Evolutionary conservation across 2,888 invertebrate species (phyloP), one percentile per base, ranked within the genome.

Genomic region (Cenopis cana): DNA sequence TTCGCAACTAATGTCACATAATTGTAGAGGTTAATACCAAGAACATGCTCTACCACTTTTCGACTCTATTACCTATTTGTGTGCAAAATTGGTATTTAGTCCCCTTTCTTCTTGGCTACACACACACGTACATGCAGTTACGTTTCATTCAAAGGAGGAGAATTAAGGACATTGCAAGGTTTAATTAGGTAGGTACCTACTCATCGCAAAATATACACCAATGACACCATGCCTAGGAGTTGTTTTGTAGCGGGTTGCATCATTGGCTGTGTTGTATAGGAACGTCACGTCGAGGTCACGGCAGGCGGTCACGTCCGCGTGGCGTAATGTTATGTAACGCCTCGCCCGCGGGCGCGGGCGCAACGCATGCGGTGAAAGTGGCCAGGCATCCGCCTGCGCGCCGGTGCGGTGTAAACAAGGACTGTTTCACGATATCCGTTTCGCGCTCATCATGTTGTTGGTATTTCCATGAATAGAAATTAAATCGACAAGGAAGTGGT

Each of bases 341-440:
- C 69, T 17, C 56, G 36, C 18, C 17, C 33, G 36, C 64, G 69
- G 68, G 69, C 33, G 36, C 64, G 69, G 68, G 69, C 75, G 75
- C 73, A 46, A 46, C 46, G 46, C 46, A n/a, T 46, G 69, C 72
- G 74, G 81, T 76, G 81, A 81, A 82, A 81, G 81, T 76, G 76
- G 74, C 68, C 73, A 74, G 75, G 69, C 66, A 66, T 66, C 66
- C 71, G 57, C 52, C 20, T 29, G 50, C 64, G 52, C 57, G 52
- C 66, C 66, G 61, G 71, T 67, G 71, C 66, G 61, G 71, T 67
- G 71, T 71, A 71, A 71, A 71, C 71, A 71, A 66, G 67, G 71
- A 66, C 49, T 56, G 67, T 68, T 68, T 68, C 68, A 72, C 68
- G 72, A 71, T 68, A 74, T 72, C 38, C 52, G 61, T 62, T 68